Conservation (phyloP, 2,888 invertebrate genomes). For the Troglohyphantes excavatus region DNA sequence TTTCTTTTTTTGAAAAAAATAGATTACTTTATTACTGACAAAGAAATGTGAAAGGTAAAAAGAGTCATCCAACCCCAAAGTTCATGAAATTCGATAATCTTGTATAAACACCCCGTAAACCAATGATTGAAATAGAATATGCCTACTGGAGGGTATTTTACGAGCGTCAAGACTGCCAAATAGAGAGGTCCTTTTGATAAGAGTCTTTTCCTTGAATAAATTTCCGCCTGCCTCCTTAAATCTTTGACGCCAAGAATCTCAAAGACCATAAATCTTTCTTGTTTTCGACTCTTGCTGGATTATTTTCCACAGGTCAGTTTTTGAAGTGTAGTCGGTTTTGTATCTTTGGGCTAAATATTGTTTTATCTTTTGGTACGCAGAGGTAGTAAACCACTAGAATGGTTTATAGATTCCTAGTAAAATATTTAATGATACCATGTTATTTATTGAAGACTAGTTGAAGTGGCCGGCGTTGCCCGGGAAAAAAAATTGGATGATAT, state of each 20-base stretch:
- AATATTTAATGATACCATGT: too few relatives aligned
- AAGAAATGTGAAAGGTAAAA: too few relatives aligned
- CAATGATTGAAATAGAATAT: constrained; percentile 1
- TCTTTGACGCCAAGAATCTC: background rate
- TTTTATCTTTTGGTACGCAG: too few relatives aligned
- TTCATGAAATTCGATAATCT: background rate
- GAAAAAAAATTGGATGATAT: too few relatives aligned
- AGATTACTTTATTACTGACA: too few relatives aligned
- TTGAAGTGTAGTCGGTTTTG: too few relatives aligned
- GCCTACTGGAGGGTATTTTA: background rate
- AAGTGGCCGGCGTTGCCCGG: too few relatives aligned
- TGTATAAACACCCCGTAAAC: background rate
- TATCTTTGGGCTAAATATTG: too few relatives aligned
- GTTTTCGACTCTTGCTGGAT: background rate
- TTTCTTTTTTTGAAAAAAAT: too few relatives aligned
- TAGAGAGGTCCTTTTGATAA: background rate
- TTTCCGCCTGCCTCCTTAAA: background rate
- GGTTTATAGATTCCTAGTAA: too few relatives aligned
- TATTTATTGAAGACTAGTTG: too few relatives aligned
- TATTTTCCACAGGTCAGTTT: background rate
- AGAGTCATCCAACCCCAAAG: background rate
- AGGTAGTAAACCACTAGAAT: too few relatives aligned
- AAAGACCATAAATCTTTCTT: background rate
- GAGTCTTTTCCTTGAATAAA: background rate
- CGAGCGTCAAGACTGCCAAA: background rate